Percentiles rank a stretch among this genome's conserved stretches.
Evolutionary conservation across 2,113 vertebrate species (phyloP).

Genomic region (Chionomys nivalis): DNA sequence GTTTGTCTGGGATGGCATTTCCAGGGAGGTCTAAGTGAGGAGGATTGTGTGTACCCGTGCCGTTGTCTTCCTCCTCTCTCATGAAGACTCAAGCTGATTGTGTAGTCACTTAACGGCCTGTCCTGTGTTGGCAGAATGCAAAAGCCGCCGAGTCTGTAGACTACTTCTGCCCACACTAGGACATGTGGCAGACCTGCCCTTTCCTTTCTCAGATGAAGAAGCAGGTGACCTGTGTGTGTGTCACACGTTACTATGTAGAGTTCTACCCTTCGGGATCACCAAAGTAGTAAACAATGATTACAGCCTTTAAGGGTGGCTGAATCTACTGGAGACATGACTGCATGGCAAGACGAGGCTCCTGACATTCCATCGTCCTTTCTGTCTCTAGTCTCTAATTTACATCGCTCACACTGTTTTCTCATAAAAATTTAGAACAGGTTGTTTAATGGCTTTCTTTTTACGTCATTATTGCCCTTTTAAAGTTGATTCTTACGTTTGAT

Average conservation of each 20-base stretch:
- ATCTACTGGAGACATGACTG: neutral
- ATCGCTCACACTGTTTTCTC: neutral
- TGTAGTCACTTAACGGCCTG: neutral
- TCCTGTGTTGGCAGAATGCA: too few species aligned
- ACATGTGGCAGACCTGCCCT: neutral
- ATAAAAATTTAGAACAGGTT: slow-evolving; percentile 30
- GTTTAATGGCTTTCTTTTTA: slow-evolving; percentile 26
- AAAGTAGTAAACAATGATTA: neutral
- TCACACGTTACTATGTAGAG: neutral
- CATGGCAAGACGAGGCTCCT: neutral
- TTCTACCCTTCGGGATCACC: neutral
- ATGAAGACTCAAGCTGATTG: neutral
- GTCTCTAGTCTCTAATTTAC: neutral
- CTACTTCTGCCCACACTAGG: neutral
- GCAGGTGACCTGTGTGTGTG: neutral
- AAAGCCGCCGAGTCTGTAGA: neutral
- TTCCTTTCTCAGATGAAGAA: neutral
- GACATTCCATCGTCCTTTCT: neutral
- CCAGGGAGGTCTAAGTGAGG: neutral
- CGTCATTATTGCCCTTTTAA: neutral
- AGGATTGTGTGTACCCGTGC: neutral
- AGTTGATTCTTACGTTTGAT: slow-evolving; percentile 25
- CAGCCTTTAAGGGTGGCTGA: neutral
- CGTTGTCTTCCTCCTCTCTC: neutral
- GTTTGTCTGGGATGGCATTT: neutral